Percentiles rank a stretch among this genome's conserved stretches.
Evolutionary conservation across 2,797 vertebrate genomes (phyloP).

Genomic region (Micropoecilia bifurca): DNA sequence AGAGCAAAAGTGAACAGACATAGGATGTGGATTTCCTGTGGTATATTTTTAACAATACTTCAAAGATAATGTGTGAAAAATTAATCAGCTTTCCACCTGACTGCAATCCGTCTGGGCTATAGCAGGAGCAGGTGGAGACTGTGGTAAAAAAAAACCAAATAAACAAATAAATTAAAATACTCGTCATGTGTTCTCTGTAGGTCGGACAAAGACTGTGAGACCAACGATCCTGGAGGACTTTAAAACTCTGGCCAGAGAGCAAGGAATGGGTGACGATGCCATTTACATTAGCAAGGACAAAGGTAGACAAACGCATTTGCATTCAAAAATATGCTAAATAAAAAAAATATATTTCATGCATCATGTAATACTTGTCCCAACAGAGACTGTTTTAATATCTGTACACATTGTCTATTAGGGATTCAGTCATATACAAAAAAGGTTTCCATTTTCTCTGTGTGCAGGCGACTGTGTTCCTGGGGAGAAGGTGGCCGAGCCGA

Average conservation of each 20-base stretch:
- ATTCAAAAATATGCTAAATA: not conserved
- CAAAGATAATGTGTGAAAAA: not conserved
- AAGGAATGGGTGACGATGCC: conserved; percentile 78
- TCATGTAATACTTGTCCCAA: not conserved
- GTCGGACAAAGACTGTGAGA: conserved; percentile 81
- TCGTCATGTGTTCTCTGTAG: conserved; percentile 64
- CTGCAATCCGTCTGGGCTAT: not conserved
- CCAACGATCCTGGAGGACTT: conserved; percentile 85
- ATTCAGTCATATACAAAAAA: not conserved
- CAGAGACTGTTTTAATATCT: not conserved
- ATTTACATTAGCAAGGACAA: conserved; percentile 81
- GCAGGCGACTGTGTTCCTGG: conserved; percentile 90
- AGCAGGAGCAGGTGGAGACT: not conserved
- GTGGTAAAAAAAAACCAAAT: too few relatives aligned
- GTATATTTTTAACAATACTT: not conserved
- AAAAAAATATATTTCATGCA: not conserved
- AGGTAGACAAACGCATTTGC: conserved; percentile 71
- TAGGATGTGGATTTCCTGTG: not conserved
- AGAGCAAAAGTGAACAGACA: not conserved
- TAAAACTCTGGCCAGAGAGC: conserved; percentile 79
- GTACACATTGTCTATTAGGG: not conserved
- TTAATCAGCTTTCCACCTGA: not conserved
- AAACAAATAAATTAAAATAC: not conserved
- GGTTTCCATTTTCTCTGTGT: conserved; percentile 3
- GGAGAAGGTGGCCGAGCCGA: conserved; percentile 46